These are phyloP conservation scores for Semicossyphus pulcher DNA, from an alignment of 2,113 vertebrate species.

Conservation along the genomic window DNA sequence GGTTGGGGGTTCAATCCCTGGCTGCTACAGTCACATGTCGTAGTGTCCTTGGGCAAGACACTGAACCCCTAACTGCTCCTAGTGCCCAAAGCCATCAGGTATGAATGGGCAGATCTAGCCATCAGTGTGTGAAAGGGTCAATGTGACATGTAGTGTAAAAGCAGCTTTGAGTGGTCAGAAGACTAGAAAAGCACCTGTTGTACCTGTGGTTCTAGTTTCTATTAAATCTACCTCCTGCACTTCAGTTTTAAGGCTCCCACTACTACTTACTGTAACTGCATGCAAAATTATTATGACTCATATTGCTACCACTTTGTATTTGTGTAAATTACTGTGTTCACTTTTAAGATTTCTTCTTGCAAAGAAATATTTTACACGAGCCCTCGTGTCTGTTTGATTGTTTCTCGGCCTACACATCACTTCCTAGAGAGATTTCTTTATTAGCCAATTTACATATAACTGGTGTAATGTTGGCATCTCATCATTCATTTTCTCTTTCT, in stretches of 20 bases:
- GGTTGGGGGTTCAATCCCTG: too few species aligned
- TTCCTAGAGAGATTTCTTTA: constrained; percentile 30
- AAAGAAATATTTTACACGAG: constrained; percentile 9
- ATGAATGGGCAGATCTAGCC: too few species aligned
- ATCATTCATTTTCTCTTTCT: constrained; percentile 50
- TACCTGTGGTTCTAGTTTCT: not conserved
- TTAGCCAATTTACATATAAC: constrained; percentile 54
- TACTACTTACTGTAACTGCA: not conserved
- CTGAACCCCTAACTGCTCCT: too few species aligned
- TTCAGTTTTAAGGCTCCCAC: not conserved
- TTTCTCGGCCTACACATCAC: constrained; percentile 17
- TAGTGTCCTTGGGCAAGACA: too few species aligned
- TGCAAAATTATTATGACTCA: not conserved
- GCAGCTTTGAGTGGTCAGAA: too few species aligned
- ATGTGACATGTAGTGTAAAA: too few species aligned
- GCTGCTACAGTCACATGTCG: too few species aligned
- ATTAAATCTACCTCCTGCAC: not conserved
- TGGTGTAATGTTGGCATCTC: constrained; percentile 49
- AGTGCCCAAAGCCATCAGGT: too few species aligned
- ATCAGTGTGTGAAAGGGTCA: too few species aligned
- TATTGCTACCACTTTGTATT: not conserved
- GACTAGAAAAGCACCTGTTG: not conserved
- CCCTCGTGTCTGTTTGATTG: constrained; percentile 18
- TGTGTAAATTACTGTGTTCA: not conserved
- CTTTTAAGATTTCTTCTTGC: not conserved